phyloP scores from a whole-genome alignment of 2,888 invertebrate genomes.

The Branchipolynoe longqiensis region DNA sequence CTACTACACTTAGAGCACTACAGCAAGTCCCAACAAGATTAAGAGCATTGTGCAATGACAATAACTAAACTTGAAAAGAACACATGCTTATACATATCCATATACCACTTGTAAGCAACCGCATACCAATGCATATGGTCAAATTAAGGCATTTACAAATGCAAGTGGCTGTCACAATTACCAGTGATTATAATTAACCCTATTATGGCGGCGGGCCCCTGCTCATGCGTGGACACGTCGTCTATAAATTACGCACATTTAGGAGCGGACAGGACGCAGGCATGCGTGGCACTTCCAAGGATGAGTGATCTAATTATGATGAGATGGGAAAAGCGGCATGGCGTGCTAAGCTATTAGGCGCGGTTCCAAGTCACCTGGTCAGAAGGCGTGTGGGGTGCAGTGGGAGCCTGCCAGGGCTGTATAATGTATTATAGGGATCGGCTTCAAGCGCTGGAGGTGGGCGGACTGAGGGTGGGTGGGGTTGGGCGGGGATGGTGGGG shows the following conservation, averaged over 20 bases:
- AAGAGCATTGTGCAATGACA: not conserved
- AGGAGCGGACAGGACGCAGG: conserved; percentile 35
- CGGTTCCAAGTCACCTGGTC: not conserved
- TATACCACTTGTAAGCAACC: not conserved
- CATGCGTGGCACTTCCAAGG: conserved; percentile 41
- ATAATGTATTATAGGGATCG: too few species aligned
- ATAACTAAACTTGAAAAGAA: conserved; percentile 4
- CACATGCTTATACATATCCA: not conserved
- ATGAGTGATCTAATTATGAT: conserved; percentile 47
- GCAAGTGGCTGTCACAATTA: conserved; percentile 22
- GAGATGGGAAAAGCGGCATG: conserved; percentile 39
- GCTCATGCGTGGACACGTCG: not conserved
- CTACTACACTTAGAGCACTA: too few species aligned
- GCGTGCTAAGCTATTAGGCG: conserved; percentile 38
- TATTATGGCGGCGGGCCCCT: conserved; percentile 6
- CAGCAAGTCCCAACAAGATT: too few species aligned
- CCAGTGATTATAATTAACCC: conserved; percentile 37
- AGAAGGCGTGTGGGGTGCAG: not conserved
- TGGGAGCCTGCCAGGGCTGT: too few species aligned
- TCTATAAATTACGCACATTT: conserved; percentile 21
- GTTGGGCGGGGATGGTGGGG: too few species aligned
- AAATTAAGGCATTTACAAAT: not conserved
- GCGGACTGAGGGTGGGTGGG: too few species aligned
- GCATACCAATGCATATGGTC: not conserved
- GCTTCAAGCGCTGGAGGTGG: too few species aligned